Base-by-base conservation (phyloP, 92 coral and sea anemone genomes). In the Anthopleura xanthogrammica region DNA sequence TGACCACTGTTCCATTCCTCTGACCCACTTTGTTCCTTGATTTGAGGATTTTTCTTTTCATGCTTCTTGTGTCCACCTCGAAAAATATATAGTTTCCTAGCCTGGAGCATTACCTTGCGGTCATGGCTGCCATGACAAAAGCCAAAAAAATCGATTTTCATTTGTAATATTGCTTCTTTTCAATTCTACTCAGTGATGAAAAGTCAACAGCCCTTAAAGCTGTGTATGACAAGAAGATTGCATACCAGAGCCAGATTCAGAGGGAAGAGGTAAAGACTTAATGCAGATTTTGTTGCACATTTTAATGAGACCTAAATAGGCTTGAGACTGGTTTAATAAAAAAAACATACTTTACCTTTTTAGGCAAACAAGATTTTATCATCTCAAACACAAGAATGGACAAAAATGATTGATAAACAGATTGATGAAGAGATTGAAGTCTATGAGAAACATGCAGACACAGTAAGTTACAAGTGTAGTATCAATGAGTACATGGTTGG, bases 381-480 rank as follows among this genome's bases (percentile, higher is more conserved):
- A 5, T 24, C 81, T 72, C 99, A 96, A 60, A 88, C 99, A 54
- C 93, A 93, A 9, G 99, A 96, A 80, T 96, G 99, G 99, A 92
- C 94, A 17, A 88, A 86, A 83, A 93, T 96, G 95, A 90, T 96
- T 20, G 89, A 90, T 83, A 88, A 87, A 85, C 99, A 96, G 75
- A 94, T 92, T 24, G 83, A 85, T 65, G 99, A 96, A 80, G 98
- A 92, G 80, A 90, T 92, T 22, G 85, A 83, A 5, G 36, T 94
- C 46, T 94, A 89, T 83, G 97, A 96, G 70, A 85, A 72, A 65
- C 98, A 96, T 23, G 92, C 99, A 16, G 97, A 91, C 8, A 52
- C 85, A 83, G 98, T 96, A 76, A 82, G 88, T 77, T 68, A 5
- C 42, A 24, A 23, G 58, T 54, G 2, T 54, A 54, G 58, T 14